Conservation (phyloP, 1,140 invertebrate genomes). For the Heliconius melpomene region DNA sequence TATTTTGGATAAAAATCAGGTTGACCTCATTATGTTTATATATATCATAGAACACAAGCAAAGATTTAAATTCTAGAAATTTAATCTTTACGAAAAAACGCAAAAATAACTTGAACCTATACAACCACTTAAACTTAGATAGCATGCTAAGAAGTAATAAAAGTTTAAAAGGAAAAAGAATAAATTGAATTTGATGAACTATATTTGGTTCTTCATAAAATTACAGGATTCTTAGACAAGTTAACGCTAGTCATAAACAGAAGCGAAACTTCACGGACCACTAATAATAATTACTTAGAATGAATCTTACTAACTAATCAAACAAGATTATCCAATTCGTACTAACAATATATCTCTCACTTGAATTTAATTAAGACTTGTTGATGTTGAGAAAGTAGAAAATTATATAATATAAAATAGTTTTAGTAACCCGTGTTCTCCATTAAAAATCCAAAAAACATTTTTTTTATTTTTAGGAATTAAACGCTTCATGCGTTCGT, state of each 20-base stretch:
- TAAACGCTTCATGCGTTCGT: too few species aligned
- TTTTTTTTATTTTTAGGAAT: too few species aligned
- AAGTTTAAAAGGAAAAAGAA: not conserved
- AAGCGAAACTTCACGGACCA: slow-evolving; percentile 20
- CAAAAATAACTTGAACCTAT: not conserved
- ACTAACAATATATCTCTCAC: not conserved
- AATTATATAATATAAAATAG: not conserved
- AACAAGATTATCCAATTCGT: slow-evolving; percentile 1
- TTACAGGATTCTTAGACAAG: not conserved
- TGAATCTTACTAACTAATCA: slow-evolving; percentile 25
- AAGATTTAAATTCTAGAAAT: too few species aligned
- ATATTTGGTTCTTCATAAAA: not conserved
- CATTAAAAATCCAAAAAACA: not conserved
- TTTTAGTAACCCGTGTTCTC: not conserved
- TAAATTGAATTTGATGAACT: not conserved
- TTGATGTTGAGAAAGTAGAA: not conserved
- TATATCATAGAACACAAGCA: too few species aligned
- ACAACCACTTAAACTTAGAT: not conserved
- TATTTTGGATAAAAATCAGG: too few species aligned
- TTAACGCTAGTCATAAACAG: slow-evolving; percentile 22
- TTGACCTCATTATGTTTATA: too few species aligned
- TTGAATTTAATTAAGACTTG: not conserved
- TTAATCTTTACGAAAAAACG: not conserved
- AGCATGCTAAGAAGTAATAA: not conserved
- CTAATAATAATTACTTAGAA: slow-evolving; percentile 26